These are phyloP conservation scores for Paelopatides confundens DNA, from an alignment of 53 echinoderm and acorn worm species.

Conservation along the genomic window DNA sequence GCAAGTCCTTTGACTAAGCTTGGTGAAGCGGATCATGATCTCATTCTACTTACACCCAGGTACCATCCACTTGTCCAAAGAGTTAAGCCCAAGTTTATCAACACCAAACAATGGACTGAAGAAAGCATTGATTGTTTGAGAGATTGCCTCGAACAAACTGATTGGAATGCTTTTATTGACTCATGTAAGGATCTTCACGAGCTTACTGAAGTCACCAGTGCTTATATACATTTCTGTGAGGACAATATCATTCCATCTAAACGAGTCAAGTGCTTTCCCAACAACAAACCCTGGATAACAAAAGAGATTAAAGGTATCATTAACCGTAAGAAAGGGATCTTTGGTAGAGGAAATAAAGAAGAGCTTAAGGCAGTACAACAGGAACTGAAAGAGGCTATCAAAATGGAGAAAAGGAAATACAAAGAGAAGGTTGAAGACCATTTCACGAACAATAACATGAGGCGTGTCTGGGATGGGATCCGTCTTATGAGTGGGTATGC, in stretches of 20 bases:
- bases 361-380: neutral
- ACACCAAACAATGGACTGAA: neutral
- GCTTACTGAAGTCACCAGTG: neutral
- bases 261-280: constrained; percentile 36
- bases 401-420: neutral
- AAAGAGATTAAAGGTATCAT: constrained; percentile 41
- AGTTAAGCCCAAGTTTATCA: neutral
- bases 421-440: constrained; percentile 2
- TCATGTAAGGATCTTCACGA: constrained; percentile 25
- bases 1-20: neutral
- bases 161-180: constrained; percentile 12
- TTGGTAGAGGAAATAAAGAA: constrained; percentile 8
- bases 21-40: no score
- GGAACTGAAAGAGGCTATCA: neutral
- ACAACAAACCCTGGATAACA: constrained; percentile 51
- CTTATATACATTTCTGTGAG: constrained; percentile 49
- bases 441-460: constrained; percentile 28
- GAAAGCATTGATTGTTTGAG: neutral
- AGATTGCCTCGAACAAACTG: neutral
- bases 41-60: neutral
- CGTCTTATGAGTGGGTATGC: constrained; percentile 34
- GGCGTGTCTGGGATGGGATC: constrained; percentile 17
- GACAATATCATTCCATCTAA: constrained; percentile 21
- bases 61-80: neutral
- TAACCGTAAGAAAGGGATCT: constrained; percentile 17